These are phyloP conservation scores for Phenganax stokvisi DNA, from an alignment of 92 coral and sea anemone genomes.

Conservation along the genomic window DNA sequence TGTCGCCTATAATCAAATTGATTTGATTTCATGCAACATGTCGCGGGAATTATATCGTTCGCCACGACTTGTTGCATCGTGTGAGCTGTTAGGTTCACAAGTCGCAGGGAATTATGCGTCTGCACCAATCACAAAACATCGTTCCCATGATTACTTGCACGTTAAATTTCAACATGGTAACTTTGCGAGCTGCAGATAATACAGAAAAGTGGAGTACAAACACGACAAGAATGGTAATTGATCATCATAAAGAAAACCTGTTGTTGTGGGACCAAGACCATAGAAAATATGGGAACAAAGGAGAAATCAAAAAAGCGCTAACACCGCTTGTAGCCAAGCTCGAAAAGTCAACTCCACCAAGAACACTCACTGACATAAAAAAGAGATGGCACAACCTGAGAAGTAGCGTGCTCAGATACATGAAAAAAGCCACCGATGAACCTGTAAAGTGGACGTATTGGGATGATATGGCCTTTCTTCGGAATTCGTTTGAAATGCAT, in stretches of 20 bases:
- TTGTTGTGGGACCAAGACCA: background rate
- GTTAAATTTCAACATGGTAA: too few species aligned
- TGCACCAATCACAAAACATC: too few species aligned
- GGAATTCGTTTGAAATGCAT: constrained; percentile 11
- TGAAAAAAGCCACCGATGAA: constrained; percentile 34
- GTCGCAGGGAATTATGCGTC: too few species aligned
- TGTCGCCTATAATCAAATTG: too few species aligned
- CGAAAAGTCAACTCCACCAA: background rate
- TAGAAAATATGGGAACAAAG: background rate
- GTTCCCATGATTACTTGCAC: too few species aligned
- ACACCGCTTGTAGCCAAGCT: background rate
- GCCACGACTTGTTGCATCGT: too few species aligned
- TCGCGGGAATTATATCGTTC: too few species aligned
- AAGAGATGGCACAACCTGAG: constrained; percentile 45
- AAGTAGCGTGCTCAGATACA: constrained; percentile 30
- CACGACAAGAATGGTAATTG: constrained; percentile 19
- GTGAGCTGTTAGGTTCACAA: too few species aligned
- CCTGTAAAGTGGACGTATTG: constrained; percentile 42
- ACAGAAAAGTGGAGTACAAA: constrained; percentile 16
- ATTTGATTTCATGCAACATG: too few species aligned
- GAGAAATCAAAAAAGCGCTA: background rate
- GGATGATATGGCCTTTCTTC: constrained; percentile 44
- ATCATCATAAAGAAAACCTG: background rate
- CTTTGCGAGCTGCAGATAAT: too few species aligned
- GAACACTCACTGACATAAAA: constrained; percentile 22